Conservation (phyloP, 2,888 invertebrate species). For the Electrophaes corylata region DNA sequence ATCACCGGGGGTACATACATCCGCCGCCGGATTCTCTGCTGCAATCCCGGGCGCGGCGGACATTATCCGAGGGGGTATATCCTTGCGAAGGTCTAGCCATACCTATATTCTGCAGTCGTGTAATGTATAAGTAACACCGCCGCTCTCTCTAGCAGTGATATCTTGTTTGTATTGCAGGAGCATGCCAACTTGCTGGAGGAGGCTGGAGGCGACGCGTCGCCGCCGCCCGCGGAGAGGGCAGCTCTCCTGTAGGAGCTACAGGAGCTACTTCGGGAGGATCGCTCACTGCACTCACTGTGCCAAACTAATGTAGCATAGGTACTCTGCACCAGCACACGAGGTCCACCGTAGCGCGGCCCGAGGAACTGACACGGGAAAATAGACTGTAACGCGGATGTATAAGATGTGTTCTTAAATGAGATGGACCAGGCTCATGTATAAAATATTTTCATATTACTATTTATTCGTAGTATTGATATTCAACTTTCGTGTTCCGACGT, state of each 20-base stretch:
- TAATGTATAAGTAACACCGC: no score
- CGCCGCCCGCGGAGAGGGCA: conserved; percentile 60
- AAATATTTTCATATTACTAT: conserved; percentile 26
- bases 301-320: conserved; percentile 15
- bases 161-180: conserved; percentile 44
- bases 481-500: conserved; percentile 8
- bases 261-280: no score
- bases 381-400: conserved; percentile 15
- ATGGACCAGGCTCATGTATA: conserved; percentile 24
- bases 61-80: no score
- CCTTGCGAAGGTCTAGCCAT: no score
- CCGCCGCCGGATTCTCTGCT: no score
- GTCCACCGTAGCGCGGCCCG: background rate
- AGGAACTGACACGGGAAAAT: conserved; percentile 3
- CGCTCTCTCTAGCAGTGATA: no score
- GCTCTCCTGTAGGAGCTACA: conserved; percentile 59
- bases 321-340: conserved; percentile 5
- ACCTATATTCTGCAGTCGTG: no score
- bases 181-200: conserved; percentile 58
- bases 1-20: no score
- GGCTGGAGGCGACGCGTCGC: conserved; percentile 43
- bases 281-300: conserved; percentile 23
- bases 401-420: conserved; percentile 6
- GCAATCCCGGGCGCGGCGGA: no score
- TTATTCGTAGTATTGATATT: conserved; percentile 14